Base-by-base conservation (phyloP, 2,888 invertebrate genomes). In the Chymomyza fuscimana region DNA sequence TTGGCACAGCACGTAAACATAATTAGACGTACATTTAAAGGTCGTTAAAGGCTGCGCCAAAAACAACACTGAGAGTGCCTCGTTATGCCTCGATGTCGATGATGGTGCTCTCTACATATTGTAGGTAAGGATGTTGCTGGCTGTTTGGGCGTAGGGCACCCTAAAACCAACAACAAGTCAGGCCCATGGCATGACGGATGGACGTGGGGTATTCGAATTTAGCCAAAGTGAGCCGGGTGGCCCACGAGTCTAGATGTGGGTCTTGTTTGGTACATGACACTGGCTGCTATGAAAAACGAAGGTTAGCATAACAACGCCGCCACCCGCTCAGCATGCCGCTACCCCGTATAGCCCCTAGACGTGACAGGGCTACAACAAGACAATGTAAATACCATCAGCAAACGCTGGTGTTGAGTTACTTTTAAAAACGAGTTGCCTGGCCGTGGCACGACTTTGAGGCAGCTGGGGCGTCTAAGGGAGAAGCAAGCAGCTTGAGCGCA, bases 1-100 rank as follows among this genome's bases (percentile, higher is more conserved):
- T 72, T 60, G 70, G 74, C 59, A 74, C 70, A 74, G 75, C 84
- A 85, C 84, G 84, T 84, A 84, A 81, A 83, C 78, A 84, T 84
- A 84, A 84, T 84, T 87, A 85, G 88, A 86, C 78, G 76, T 81
- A 81, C 88, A 83, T 85, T 85, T 87, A 85, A 77, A 87, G 86
- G 86, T 83, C 84, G 80, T 85, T 86, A 78, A 83, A 78, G 40
- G 40, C 40, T 46, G 40, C 76, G 78, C 73, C 77, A 58, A 67
- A 69, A 75, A 64, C 71, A 22, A 56, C 66, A 54, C 51, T 12
- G 22, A 59, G 9, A 54, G 19, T 54, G 54, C 54, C 66, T 16
- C 12, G 40, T 50, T 10, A 46, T 46, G 12, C 50, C 19, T 15
- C 22, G 67, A 36, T 54, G 32, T 56, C 59, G 7, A 10, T n/a